phyloP scores from a whole-genome alignment of 2,888 invertebrate species.

The Epistrophe eligans region DNA sequence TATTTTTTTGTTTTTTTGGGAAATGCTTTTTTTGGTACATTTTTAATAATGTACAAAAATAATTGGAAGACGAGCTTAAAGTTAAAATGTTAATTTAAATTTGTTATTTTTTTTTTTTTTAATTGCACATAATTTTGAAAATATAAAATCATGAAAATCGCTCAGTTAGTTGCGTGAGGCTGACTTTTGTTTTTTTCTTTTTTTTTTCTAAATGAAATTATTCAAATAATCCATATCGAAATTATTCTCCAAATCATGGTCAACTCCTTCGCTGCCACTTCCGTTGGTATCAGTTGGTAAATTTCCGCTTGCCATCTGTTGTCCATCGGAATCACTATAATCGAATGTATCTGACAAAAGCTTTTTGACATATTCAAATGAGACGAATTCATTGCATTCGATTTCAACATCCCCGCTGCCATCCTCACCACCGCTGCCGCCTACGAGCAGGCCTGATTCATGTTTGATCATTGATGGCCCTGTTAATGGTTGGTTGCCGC shows the following conservation, averaged over 20 bases:
- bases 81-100: not conserved
- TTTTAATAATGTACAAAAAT: conserved; percentile 21
- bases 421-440: conserved; percentile 1
- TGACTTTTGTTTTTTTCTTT: not conserved
- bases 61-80: conserved; percentile 50
- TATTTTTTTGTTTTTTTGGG: not conserved
- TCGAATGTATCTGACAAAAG: conserved; percentile 82
- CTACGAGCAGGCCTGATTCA: conserved; percentile 1
- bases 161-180: not conserved
- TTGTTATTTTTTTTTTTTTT: no score
- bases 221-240: conserved; percentile 83
- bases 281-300: not conserved
- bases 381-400: conserved; percentile 81
- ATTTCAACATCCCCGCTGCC: conserved; percentile 43
- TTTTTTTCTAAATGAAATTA: conserved; percentile 78
- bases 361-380: conserved; percentile 84
- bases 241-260: conserved; percentile 78
- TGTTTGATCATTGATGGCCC: conserved; percentile 20
- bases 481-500: conserved; percentile 44
- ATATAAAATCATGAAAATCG: conserved; percentile 3
- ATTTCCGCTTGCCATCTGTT: conserved; percentile 26
- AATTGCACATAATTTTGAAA: conserved; percentile 47
- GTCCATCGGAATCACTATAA: conserved; percentile 75
- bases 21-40: conserved; percentile 14
- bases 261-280: conserved; percentile 36